Percentiles rank a stretch among this genome's conserved stretches.
These are phyloP conservation scores for Meganola albula DNA, from an alignment of 2,888 invertebrate genomes.

Conservation along the genomic window DNA sequence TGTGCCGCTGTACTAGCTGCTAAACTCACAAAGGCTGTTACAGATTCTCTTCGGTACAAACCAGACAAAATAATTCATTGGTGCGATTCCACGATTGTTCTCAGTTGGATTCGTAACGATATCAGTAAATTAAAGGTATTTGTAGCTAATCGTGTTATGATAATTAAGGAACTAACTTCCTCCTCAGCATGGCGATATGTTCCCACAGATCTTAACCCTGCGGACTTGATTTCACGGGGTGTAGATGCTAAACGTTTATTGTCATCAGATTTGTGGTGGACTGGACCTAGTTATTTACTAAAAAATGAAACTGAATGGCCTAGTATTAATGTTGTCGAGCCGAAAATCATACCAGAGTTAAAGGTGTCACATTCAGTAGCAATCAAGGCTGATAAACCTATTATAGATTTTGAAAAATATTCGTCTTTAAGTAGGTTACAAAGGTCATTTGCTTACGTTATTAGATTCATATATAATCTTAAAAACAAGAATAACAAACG, in stretches of 20 bases:
- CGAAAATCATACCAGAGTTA: slow-evolving; percentile 11
- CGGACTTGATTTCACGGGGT: slow-evolving; percentile 24
- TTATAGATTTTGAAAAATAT: slow-evolving; percentile 16
- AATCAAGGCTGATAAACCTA: slow-evolving; percentile 1
- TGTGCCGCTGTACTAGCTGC: slow-evolving; percentile 24
- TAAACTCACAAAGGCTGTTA: slow-evolving; percentile 12
- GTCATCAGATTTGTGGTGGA: slow-evolving; percentile 15
- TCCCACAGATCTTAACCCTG: slow-evolving; percentile 21
- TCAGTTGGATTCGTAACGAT: slow-evolving; percentile 22
- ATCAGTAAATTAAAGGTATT: slow-evolving; percentile 21
- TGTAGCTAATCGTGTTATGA: slow-evolving; percentile 23
- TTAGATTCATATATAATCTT: slow-evolving; percentile 17
- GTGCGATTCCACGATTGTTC: slow-evolving; percentile 26
- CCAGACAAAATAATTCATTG: slow-evolving; percentile 14
- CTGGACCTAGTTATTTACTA: slow-evolving; percentile 16
- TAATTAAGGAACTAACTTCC: slow-evolving; percentile 18
- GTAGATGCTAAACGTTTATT: slow-evolving; percentile 5
- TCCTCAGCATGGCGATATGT: slow-evolving; percentile 21
- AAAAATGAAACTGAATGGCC: slow-evolving; percentile 18
- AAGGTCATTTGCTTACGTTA: slow-evolving; percentile 15
- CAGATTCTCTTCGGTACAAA: slow-evolving; percentile 10
- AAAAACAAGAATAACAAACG: slow-evolving; percentile 11
- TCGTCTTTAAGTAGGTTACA: slow-evolving; percentile 14
- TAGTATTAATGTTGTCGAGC: slow-evolving; percentile 1
- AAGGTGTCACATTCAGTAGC: slow-evolving; percentile 7